phyloP scores from a whole-genome alignment of 2,888 invertebrate genomes.

The Amphipyra tragopoginis region DNA sequence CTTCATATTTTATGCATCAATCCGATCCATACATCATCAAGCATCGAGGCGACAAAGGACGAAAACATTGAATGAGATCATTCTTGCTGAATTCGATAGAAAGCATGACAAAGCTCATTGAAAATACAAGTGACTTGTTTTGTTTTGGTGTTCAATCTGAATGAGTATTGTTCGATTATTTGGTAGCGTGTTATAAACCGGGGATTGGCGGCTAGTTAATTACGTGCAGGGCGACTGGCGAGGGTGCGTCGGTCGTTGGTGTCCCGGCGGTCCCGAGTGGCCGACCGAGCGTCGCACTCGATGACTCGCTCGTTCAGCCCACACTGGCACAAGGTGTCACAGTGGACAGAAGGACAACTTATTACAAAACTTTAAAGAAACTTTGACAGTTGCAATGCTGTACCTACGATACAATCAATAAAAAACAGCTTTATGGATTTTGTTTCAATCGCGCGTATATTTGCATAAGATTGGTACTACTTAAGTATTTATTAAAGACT shows the following conservation, averaged over 20 bases:
- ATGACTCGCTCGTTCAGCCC: slow-evolving; percentile 35
- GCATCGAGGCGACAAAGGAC: too few species aligned
- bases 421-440: too few species aligned
- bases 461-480: too few species aligned
- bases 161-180: slow-evolving; percentile 3
- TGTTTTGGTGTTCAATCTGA: slow-evolving; percentile 12
- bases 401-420: too few species aligned
- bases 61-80: too few species aligned
- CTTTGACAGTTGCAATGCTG: too few species aligned
- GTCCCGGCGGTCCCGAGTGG: neutral
- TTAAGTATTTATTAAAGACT: too few species aligned
- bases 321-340: slow-evolving; percentile 2
- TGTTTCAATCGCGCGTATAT: too few species aligned
- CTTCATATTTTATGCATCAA: too few species aligned
- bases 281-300: slow-evolving; percentile 1
- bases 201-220: slow-evolving; percentile 21
- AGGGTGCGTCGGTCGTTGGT: slow-evolving; percentile 25
- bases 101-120: neutral
- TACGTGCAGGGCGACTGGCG: slow-evolving; percentile 25
- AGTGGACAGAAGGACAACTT: neutral
- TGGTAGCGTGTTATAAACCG: slow-evolving; percentile 21
- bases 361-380: too few species aligned
- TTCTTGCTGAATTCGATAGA: too few species aligned
- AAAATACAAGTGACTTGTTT: slow-evolving; percentile 5
- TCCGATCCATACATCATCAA: too few species aligned